Conservation (phyloP, 2,888 invertebrate species). For the Sphaeridia pumilis region DNA sequence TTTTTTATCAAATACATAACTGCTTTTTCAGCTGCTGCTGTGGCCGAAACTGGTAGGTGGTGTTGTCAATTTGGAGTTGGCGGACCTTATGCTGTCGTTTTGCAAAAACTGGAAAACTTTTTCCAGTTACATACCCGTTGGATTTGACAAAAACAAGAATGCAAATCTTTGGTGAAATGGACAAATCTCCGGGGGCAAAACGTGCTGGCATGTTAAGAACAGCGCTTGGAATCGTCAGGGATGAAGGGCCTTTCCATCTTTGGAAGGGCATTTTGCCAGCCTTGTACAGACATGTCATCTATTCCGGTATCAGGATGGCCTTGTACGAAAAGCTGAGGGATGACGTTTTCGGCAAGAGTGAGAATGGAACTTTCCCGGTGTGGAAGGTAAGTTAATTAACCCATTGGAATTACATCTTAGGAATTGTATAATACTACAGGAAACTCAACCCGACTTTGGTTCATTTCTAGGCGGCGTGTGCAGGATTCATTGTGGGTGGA, state of each 20-base stretch:
- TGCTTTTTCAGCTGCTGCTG: slow-evolving; percentile 44
- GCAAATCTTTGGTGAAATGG: slow-evolving; percentile 73
- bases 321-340: slow-evolving; percentile 73
- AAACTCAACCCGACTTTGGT: no score
- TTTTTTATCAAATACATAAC: slow-evolving; percentile 43
- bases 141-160: slow-evolving; percentile 87
- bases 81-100: no score
- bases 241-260: slow-evolving; percentile 69
- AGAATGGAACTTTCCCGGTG: slow-evolving; percentile 55
- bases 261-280: slow-evolving; percentile 82
- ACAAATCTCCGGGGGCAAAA: slow-evolving; percentile 14
- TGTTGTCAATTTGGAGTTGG: no score
- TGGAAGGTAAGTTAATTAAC: slow-evolving; percentile 48
- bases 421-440: no score
- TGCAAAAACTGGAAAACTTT: no score
- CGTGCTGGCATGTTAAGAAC: slow-evolving; percentile 67
- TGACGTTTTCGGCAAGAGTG: slow-evolving; percentile 52
- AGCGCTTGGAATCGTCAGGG: slow-evolving; percentile 62
- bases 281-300: slow-evolving; percentile 64
- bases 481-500: slow-evolving; percentile 71
- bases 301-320: slow-evolving; percentile 70
- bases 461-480: slow-evolving; percentile 48
- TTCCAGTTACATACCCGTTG: slow-evolving; percentile 80
- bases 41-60: slow-evolving; percentile 44
- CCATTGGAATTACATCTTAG: no score